These are phyloP conservation scores for Phoxinus phoxinus DNA, from an alignment of 2,113 vertebrate genomes.

Conservation along the genomic window DNA sequence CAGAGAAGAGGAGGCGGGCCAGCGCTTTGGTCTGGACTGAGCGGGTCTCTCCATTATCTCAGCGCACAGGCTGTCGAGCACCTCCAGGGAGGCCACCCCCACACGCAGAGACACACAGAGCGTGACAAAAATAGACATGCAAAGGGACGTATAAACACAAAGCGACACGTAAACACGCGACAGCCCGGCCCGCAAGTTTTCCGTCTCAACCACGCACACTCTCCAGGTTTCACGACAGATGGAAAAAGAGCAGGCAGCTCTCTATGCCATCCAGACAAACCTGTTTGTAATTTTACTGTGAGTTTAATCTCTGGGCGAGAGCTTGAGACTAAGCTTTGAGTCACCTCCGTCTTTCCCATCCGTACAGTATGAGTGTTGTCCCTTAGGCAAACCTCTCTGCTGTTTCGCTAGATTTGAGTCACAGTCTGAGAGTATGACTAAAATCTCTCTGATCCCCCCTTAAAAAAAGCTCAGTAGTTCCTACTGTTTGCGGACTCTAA, in stretches of 20 bases:
- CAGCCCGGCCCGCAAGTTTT: slow-evolving; percentile 45
- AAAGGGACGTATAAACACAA: slow-evolving; percentile 35
- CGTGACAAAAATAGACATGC: slow-evolving; percentile 45
- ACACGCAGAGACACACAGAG: slow-evolving; percentile 38
- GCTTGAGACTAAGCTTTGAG: slow-evolving; percentile 46
- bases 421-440: background rate
- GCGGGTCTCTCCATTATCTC: slow-evolving; percentile 48
- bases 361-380: slow-evolving; percentile 6
- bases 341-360: slow-evolving; percentile 29
- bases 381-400: slow-evolving; percentile 20
- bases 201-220: slow-evolving; percentile 49
- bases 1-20: slow-evolving; percentile 50
- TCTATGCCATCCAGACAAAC: slow-evolving; percentile 45
- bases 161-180: slow-evolving; percentile 42
- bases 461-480: background rate
- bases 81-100: slow-evolving; percentile 38
- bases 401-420: background rate
- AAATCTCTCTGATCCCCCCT: background rate
- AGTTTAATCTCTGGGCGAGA: slow-evolving; percentile 53
- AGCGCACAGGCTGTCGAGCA: background rate
- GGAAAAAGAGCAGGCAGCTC: slow-evolving; percentile 50
- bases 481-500: background rate
- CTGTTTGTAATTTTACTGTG: slow-evolving; percentile 49
- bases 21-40: slow-evolving; percentile 56
- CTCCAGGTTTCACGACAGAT: slow-evolving; percentile 48